Conservation (phyloP, 2,113 vertebrate genomes). For the Hypanus sabinus region DNA sequence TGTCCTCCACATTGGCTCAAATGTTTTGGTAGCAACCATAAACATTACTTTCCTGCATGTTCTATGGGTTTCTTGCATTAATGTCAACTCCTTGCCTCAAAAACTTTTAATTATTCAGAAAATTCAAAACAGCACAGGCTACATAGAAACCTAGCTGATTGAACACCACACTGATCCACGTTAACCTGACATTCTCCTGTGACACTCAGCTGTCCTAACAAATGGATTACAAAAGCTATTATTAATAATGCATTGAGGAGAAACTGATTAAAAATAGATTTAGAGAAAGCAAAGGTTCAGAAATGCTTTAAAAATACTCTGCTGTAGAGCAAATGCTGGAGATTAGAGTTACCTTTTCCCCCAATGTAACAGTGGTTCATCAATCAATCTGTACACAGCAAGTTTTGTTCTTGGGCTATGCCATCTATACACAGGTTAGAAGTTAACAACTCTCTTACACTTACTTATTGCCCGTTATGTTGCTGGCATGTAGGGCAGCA, state of each 20-base stretch:
- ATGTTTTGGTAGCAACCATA: not conserved
- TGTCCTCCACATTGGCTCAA: not conserved
- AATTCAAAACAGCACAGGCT: not conserved
- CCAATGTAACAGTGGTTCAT: not conserved
- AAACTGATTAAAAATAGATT: slow-evolving; percentile 26
- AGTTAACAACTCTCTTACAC: not conserved
- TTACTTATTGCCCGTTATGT: too few relatives aligned
- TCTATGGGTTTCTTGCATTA: not conserved
- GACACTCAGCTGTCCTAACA: not conserved
- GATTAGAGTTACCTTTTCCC: not conserved
- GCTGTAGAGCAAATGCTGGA: not conserved
- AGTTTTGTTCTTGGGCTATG: not conserved
- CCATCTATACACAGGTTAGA: not conserved
- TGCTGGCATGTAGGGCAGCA: too few relatives aligned
- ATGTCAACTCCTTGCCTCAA: not conserved
- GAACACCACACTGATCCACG: not conserved
- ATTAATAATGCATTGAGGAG: slow-evolving; percentile 24
- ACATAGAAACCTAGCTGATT: not conserved
- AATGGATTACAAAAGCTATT: slow-evolving; percentile 9
- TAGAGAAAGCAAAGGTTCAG: slow-evolving; percentile 11
- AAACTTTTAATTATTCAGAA: not conserved
- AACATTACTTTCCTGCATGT: not conserved
- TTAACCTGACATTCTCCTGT: not conserved
- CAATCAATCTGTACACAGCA: not conserved
- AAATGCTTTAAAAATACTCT: not conserved